phyloP scores from a whole-genome alignment of 2,797 vertebrate genomes.

The Knipowitschia caucasica region DNA sequence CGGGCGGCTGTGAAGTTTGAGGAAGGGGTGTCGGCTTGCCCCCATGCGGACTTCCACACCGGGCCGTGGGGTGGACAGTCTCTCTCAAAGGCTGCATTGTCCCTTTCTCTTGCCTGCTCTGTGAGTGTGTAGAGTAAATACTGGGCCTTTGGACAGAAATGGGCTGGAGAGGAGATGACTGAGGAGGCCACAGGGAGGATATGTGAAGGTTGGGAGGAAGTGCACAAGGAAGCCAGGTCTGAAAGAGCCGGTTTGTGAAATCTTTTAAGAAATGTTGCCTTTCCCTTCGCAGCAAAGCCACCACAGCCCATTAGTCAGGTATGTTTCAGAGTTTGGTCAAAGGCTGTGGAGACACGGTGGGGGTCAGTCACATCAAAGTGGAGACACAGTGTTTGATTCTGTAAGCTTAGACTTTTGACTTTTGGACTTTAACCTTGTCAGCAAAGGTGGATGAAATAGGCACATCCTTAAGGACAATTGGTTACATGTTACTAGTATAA shows the following conservation, averaged over 20 bases:
- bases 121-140: constrained; percentile 69
- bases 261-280: constrained; percentile 30
- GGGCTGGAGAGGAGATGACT: constrained; percentile 37
- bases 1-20: constrained; percentile 73
- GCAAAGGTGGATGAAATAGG: not conserved
- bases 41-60: constrained; percentile 72
- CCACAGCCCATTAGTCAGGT: constrained; percentile 36
- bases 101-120: constrained; percentile 42
- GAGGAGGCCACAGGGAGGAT: constrained; percentile 53
- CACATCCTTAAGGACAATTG: not conserved
- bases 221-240: constrained; percentile 36
- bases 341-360: constrained; percentile 24
- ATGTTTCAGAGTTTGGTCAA: constrained; percentile 11
- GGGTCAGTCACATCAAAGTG: constrained; percentile 40
- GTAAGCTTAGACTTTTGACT: constrained; percentile 42
- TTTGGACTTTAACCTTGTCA: constrained; percentile 33
- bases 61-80: constrained; percentile 64
- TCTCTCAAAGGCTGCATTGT: constrained; percentile 79
- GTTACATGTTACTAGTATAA: not conserved
- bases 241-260: constrained; percentile 60
- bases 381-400: constrained; percentile 38
- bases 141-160: constrained; percentile 46
- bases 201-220: constrained; percentile 37
- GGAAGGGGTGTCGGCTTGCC: constrained; percentile 70
- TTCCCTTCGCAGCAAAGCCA: constrained; percentile 28